Evolutionary conservation across 2,113 vertebrate species (phyloP), one percentile per base, ranked within the genome.

Genomic region (Cryptotis parvus): DNA sequence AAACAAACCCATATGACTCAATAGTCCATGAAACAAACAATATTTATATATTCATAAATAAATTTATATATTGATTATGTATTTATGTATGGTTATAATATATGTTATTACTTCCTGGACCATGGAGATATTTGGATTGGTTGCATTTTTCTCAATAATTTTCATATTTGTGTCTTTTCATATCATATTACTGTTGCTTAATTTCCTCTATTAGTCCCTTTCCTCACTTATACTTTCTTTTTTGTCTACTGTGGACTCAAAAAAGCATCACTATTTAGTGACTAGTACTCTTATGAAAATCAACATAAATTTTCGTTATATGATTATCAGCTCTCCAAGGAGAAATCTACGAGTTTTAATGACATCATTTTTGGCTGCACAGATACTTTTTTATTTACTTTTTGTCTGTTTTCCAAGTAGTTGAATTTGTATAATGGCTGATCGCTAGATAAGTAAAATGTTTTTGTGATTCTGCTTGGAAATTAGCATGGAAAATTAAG

Each of bases 401-500:
- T 89, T 89, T 92, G 84, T 90, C 61, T 92, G 52, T 61, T 75
- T 91, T 92, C 81, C 85, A 94, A 79, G 61, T 55, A 77, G 33
- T 66, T 88, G 79, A 58, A 29, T 88, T 91, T 89, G 69, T 81
- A 70, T 27, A 93, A 95, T 91, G 91, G 87, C 77, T 92, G 65
- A 95, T 81, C 84, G 92, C 74, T 85, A 89, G 75, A 91, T 88
- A 95, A 92, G 45, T 76, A 78, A 90, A 92, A 70, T 94, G 85
- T 90, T 95, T 91, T 76, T 93, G 79, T 88, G 87, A 94, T 94
- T 96, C 52, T 79, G 76, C 72, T 93, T 91, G 94, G 93, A 96
- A 96, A 92, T 90, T 87, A 91, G 81, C 89, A 78, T 95, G 90
- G 95, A 96, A 97, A 95, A 91, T 93, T 85, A 88, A 95, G 87